Evolutionary conservation across 30 jellyfish, hydroid and myxozoan genomes (phyloP), one percentile per base, ranked within the genome.

Genomic region (Cassiopea andromeda): DNA sequence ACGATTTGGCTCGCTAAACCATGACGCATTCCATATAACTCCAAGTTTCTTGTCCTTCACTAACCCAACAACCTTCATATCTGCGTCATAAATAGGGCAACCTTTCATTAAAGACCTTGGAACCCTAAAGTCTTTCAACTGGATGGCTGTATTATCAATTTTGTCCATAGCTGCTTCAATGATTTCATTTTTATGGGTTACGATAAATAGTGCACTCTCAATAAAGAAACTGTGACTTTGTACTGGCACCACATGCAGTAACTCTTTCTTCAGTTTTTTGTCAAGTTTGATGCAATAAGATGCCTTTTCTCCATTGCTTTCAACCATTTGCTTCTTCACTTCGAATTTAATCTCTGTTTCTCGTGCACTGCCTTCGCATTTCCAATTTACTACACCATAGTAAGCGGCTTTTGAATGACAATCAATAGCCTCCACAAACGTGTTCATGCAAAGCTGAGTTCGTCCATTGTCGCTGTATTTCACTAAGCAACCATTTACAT

Each of bases 61-160:
- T 9, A 70, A 54, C 54, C 79, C 79, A 70, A 70, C 50, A 5
- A 70, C 79, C 6, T 70, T 9, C 79, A 70, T 70, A 38, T 70
- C 19, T 17, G 18, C 79, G 14, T 70, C 38, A 19, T 70, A 70
- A 17, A 70, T 38, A 7, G 79, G 79, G 50, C 79, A 70, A 3
- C 79, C 79, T 15, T 70, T 17, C 6, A 70, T 1, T 50, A 50
- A 5, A 9, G 64, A 50, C 9, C 9, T 9, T 2, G 64, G 9
- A 9, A 70, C 6, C 6, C 5, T 17, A 3, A 3, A 19, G 19
- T 8, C 7, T 2, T 70, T 38, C 54, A 70, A 38, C n/a, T 2
- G 3, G 38, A 19, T 38, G 64, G 64, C 64, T 50, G n/a, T n/a
- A n/a, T n/a, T n/a, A n/a, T n/a, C n/a, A n/a, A 5, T 9, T 50